Percentiles rank a stretch among this genome's conserved stretches.
phyloP scores from a whole-genome alignment of 2,797 vertebrate genomes.

The Melanogrammus aeglefinus region DNA sequence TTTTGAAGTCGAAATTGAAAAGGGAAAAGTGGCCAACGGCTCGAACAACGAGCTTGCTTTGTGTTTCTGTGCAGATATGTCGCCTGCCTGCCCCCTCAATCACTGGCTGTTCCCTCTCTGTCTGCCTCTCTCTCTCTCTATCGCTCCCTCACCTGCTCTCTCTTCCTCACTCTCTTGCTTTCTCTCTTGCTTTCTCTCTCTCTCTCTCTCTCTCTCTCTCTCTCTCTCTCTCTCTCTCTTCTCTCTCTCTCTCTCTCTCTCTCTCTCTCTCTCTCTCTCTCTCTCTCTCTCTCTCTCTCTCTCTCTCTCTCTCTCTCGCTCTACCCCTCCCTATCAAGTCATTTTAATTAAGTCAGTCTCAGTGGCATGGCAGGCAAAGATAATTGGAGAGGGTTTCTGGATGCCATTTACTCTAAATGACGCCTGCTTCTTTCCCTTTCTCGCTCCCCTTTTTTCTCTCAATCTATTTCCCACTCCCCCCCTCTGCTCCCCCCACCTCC shows the following conservation, averaged over 20 bases:
- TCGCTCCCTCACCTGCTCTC: background rate
- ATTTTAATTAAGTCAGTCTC: constrained; percentile 87
- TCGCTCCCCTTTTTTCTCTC: constrained; percentile 37
- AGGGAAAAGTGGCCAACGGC: constrained; percentile 73
- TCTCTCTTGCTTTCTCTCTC: constrained; percentile 36
- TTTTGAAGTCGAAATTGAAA: constrained; percentile 82
- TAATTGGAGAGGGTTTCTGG: constrained; percentile 86
- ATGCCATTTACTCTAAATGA: constrained; percentile 82
- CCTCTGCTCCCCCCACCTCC: constrained; percentile 52
- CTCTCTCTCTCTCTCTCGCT: background rate
- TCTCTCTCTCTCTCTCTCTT: background rate
- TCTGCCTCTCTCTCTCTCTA: constrained; percentile 34
- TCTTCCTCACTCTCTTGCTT: background rate
- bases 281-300: background rate
- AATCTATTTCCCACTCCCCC: constrained; percentile 21
- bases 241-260: background rate
- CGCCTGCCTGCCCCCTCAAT: constrained; percentile 76
- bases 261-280: background rate
- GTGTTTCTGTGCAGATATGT: constrained; percentile 79
- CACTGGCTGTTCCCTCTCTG: constrained; percentile 64
- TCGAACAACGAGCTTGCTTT: constrained; percentile 69
- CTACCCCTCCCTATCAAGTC: constrained; percentile 73
- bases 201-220: constrained; percentile 29
- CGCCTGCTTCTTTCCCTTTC: constrained; percentile 72
- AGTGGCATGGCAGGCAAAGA: constrained; percentile 81